A percentile compares a stretch with the other conserved stretches of the same genome.
These are phyloP conservation scores for Hippocampus guttulatus DNA, from an alignment of 2,113 vertebrate species.

Conservation along the genomic window DNA sequence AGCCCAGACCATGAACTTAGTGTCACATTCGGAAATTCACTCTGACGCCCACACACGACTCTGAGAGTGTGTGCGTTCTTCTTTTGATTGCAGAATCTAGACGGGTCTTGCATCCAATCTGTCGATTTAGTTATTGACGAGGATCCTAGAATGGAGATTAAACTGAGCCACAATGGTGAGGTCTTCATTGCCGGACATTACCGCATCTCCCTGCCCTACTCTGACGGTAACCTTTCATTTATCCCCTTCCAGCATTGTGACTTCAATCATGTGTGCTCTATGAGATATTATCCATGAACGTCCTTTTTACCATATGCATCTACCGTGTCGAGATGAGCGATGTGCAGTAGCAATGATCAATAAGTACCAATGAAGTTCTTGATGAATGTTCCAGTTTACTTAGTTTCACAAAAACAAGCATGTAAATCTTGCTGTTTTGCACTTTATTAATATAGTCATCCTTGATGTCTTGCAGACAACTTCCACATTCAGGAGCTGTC, in stretches of 20 bases:
- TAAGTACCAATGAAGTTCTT: not conserved
- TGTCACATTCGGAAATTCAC: no score
- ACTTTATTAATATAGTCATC: not conserved
- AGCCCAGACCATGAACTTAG: no score
- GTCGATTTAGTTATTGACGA: constrained; percentile 85
- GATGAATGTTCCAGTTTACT: not conserved
- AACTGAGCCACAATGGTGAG: constrained; percentile 86
- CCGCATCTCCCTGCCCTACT: constrained; percentile 88
- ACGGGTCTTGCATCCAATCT: constrained; percentile 90
- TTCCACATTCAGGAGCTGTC: constrained; percentile 88
- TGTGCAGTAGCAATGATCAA: not conserved
- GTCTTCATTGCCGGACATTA: constrained; percentile 88
- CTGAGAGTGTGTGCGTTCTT: no score
- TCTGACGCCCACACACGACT: no score
- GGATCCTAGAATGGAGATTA: constrained; percentile 87
- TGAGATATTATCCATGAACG: not conserved
- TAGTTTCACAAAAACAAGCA: not conserved
- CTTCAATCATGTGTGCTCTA: not conserved
- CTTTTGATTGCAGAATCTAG: constrained; percentile 79
- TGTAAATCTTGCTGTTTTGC: not conserved
- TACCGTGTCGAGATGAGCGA: not conserved
- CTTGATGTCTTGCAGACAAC: constrained; percentile 66
- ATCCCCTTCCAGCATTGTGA: constrained; percentile 14
- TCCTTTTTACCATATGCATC: not conserved
- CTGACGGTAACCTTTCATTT: constrained; percentile 77